phyloP scores from a whole-genome alignment of 1,140 invertebrate genomes.

The Antheraea mylitta region DNA sequence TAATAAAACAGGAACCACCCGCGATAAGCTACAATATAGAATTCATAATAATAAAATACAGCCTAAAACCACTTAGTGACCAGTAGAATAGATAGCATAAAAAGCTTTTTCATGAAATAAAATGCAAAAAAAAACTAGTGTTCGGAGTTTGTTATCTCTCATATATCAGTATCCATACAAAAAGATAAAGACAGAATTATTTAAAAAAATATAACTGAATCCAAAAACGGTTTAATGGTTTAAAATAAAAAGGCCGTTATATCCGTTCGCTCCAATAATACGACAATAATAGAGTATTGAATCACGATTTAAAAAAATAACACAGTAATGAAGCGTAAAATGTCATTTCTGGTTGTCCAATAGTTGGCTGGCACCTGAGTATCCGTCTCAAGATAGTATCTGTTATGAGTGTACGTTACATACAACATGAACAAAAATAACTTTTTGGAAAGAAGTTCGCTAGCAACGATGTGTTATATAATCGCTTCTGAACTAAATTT shows the following conservation, averaged over 20 bases:
- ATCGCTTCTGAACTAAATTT: neutral
- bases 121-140: no score
- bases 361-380: constrained; percentile 29
- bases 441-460: constrained; percentile 32
- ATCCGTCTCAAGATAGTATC: constrained; percentile 10
- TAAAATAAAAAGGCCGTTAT: neutral
- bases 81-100: no score
- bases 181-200: no score
- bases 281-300: neutral
- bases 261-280: neutral
- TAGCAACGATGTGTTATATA: neutral
- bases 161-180: no score
- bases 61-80: no score
- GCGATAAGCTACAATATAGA: no score
- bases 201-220: neutral
- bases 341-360: constrained; percentile 16
- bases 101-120: no score
- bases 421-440: constrained; percentile 20
- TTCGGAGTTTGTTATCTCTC: no score
- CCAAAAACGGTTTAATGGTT: neutral
- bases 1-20: no score
- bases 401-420: constrained; percentile 8
- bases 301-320: neutral
- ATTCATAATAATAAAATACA: no score
- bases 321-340: neutral